Percentiles rank a stretch among this genome's conserved stretches.
phyloP scores from a whole-genome alignment of 2,888 invertebrate species.

The Eupithecia subfuscata region DNA sequence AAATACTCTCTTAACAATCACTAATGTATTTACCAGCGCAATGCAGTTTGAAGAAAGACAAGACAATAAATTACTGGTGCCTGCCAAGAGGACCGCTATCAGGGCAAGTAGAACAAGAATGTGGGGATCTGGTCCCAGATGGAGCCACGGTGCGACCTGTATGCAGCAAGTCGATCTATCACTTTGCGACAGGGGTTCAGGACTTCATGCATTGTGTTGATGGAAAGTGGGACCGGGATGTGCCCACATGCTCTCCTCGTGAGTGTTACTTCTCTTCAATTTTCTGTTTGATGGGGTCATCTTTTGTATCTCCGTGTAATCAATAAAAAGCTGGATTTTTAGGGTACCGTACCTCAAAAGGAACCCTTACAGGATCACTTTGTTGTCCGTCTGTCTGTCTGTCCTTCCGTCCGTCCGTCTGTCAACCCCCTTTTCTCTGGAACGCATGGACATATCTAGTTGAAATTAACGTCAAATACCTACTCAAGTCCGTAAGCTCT shows the following conservation, averaged over 20 bases:
- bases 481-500: too few species aligned
- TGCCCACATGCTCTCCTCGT: slow-evolving; percentile 31
- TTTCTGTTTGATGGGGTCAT: neutral
- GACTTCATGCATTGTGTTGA: slow-evolving; percentile 36
- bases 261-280: neutral
- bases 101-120: slow-evolving; percentile 22
- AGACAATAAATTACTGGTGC: slow-evolving; percentile 28
- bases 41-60: slow-evolving; percentile 30
- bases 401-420: too few species aligned
- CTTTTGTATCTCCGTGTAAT: neutral
- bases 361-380: too few species aligned
- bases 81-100: slow-evolving; percentile 27
- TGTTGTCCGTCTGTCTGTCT: too few species aligned
- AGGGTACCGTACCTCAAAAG: too few species aligned
- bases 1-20: neutral
- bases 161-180: slow-evolving; percentile 34
- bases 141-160: slow-evolving; percentile 31
- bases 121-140: slow-evolving; percentile 30
- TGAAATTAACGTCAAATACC: too few species aligned
- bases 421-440: too few species aligned
- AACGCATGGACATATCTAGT: too few species aligned
- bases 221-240: slow-evolving; percentile 31
- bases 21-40: slow-evolving; percentile 21
- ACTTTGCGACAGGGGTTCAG: slow-evolving; percentile 29
- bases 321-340: neutral